phyloP scores from a whole-genome alignment of 30 jellyfish, hydroid and myxozoan species.

The Calvadosia cruxmelitensis region DNA sequence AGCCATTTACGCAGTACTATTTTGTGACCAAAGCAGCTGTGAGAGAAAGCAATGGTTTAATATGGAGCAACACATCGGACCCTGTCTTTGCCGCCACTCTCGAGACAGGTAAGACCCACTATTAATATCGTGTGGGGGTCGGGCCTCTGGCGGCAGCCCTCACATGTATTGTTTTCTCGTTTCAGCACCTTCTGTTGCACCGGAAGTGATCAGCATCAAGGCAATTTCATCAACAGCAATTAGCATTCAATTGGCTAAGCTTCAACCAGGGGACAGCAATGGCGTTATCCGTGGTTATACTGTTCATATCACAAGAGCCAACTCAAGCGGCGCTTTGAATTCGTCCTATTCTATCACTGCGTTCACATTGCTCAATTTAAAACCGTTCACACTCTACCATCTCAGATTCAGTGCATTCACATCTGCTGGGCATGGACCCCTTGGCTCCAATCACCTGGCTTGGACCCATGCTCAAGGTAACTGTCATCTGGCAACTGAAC shows the following conservation, averaged over 20 bases:
- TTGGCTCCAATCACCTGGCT: no score
- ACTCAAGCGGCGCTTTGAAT: not conserved
- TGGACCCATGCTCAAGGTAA: no score
- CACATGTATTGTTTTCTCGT: not conserved
- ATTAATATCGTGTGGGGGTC: no score
- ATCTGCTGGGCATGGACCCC: not conserved
- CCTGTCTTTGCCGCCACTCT: not conserved
- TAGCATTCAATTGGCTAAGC: no score
- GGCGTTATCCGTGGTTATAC: not conserved
- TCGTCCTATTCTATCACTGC: not conserved
- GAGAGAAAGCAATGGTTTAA: not conserved
- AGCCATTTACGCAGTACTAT: not conserved
- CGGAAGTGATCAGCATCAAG: not conserved
- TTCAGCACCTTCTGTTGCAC: not conserved
- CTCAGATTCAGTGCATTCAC: not conserved
- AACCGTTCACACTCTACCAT: not conserved
- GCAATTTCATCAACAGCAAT: not conserved
- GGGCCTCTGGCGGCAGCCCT: no score
- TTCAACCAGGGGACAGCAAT: not conserved
- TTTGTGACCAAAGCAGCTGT: not conserved
- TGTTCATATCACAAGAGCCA: not conserved
- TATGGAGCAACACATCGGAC: not conserved
- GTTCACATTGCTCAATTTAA: not conserved
- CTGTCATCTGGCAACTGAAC: no score
- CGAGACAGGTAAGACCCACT: not conserved